Evolutionary conservation across 2,113 vertebrate genomes (phyloP).

Genomic region (Cygnus atratus): DNA sequence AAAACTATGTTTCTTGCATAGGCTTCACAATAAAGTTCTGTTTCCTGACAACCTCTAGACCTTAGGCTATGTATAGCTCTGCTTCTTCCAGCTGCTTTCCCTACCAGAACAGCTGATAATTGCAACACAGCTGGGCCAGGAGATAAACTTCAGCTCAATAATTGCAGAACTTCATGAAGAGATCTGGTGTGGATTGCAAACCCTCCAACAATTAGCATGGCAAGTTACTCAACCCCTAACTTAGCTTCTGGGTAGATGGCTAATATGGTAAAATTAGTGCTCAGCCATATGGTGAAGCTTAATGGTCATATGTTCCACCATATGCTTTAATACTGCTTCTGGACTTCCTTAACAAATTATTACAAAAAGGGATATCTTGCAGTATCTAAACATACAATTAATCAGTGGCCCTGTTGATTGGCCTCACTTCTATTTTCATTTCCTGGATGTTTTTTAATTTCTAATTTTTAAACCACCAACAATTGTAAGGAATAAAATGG

Average conservation of each 20-base stretch:
- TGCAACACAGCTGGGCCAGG: background rate
- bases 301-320: background rate
- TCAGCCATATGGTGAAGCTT: background rate
- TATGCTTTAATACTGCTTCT: background rate
- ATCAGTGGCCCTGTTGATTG: background rate
- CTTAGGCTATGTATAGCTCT: background rate
- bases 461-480: background rate
- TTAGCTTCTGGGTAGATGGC: background rate
- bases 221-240: background rate
- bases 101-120: background rate
- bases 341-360: background rate
- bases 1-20: background rate
- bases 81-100: background rate
- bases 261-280: background rate
- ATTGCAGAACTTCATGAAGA: background rate
- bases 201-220: accelerated
- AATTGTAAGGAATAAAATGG: background rate
- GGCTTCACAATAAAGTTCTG: background rate
- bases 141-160: background rate
- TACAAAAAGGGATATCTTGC: background rate
- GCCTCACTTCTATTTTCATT: background rate
- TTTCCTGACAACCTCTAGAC: background rate
- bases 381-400: background rate
- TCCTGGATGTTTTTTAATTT: background rate
- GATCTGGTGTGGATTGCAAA: background rate